These are phyloP conservation scores for Caenorhabditis remanei DNA, from an alignment of 1,140 invertebrate genomes.

Conservation along the genomic window DNA sequence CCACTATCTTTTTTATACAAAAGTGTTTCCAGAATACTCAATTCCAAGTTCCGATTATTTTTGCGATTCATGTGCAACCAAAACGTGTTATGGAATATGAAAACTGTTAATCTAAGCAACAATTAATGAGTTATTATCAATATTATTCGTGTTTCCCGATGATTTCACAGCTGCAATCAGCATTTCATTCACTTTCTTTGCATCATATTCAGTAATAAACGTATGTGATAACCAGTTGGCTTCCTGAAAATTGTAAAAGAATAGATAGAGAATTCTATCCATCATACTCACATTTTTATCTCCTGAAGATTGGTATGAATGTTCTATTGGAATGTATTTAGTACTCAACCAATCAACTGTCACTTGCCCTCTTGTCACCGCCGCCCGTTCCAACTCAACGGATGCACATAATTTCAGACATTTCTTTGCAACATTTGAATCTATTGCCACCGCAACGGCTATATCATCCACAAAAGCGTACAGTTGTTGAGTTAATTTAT, in stretches of 20 bases:
- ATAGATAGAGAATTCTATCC: too few species aligned
- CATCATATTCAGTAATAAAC: constrained; percentile 30
- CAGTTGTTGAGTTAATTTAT: neutral
- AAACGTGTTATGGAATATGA: constrained; percentile 33
- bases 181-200: neutral
- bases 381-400: constrained; percentile 2
- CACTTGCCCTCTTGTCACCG: neutral
- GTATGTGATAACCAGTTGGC: constrained; percentile 31
- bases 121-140: neutral
- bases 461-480: constrained; percentile 32
- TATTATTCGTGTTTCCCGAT: neutral
- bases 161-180: neutral
- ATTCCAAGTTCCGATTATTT: constrained; percentile 8
- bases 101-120: neutral
- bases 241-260: neutral
- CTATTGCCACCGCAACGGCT: neutral
- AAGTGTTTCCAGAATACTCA: constrained; percentile 2
- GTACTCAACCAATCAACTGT: constrained; percentile 16
- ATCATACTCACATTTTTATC: constrained; percentile 15
- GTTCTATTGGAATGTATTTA: neutral
- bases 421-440: neutral
- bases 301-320: neutral
- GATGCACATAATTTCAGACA: neutral
- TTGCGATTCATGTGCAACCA: constrained; percentile 36
- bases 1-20: neutral